Evolutionary conservation across 2,888 invertebrate genomes (phyloP).

Genomic region (Meganola albula): DNA sequence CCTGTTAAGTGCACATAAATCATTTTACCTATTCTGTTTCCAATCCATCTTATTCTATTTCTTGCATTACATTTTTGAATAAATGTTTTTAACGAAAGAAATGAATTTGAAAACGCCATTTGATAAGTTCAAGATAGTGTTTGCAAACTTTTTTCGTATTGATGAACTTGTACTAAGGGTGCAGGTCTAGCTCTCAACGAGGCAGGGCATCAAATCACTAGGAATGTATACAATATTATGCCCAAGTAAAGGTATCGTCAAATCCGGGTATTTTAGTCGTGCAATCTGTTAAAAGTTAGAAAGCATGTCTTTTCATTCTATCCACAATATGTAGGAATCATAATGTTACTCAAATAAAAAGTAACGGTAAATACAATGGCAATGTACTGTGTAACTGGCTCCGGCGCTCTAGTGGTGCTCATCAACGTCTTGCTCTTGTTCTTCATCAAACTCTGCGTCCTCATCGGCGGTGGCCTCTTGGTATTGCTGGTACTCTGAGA

Average conservation of each 20-base stretch:
- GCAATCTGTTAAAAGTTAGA: conserved; percentile 74
- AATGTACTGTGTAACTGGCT: conserved; percentile 44
- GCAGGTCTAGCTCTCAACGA: conserved; percentile 60
- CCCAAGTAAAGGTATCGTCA: conserved; percentile 47
- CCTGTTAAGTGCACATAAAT: too few relatives aligned
- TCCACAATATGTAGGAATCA: conserved; percentile 59
- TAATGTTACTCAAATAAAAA: conserved; percentile 61
- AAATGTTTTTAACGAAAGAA: too few relatives aligned
- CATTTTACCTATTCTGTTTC: too few relatives aligned
- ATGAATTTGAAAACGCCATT: too few relatives aligned
- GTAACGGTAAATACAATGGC: conserved; percentile 69
- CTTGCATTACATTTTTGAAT: too few relatives aligned
- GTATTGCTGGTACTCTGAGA: conserved; percentile 95
- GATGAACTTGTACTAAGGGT: too few relatives aligned
- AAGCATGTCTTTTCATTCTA: conserved; percentile 63
- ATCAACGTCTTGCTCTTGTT: conserved; percentile 83
- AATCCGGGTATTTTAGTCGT: conserved; percentile 62
- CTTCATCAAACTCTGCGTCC: conserved; percentile 89
- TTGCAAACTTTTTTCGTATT: too few relatives aligned
- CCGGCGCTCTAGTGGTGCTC: conserved; percentile 59
- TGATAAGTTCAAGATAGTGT: too few relatives aligned
- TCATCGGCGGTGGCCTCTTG: conserved; percentile 92
- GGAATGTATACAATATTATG: conserved; percentile 56
- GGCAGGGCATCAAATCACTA: conserved; percentile 46
- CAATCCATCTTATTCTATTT: too few relatives aligned